A percentile compares a stretch with the other conserved stretches of the same genome.
These are phyloP conservation scores for Caenorhabditis parvicauda DNA, from an alignment of 2,888 invertebrate genomes.

Conservation along the genomic window DNA sequence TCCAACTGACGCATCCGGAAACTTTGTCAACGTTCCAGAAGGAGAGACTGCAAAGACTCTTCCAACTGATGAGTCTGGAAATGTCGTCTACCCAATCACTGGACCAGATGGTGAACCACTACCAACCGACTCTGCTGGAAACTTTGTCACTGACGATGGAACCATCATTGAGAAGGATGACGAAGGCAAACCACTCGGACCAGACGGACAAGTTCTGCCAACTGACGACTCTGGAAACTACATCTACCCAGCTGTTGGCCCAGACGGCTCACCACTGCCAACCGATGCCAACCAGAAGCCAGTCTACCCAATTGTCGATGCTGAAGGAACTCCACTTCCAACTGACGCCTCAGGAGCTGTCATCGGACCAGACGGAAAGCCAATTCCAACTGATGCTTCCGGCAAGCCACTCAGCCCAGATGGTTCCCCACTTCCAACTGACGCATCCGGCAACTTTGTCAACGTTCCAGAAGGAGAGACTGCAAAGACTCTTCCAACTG, in stretches of 20 bases:
- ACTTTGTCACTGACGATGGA: slow-evolving; percentile 14
- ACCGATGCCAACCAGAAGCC: slow-evolving; percentile 10
- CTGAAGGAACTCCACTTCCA: slow-evolving; percentile 30
- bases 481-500: slow-evolving; percentile 10
- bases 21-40: slow-evolving; percentile 25
- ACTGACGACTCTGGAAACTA: slow-evolving; percentile 20
- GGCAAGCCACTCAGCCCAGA: slow-evolving; percentile 18
- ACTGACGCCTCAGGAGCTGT: slow-evolving; percentile 16
- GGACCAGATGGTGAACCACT: slow-evolving; percentile 7
- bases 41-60: slow-evolving; percentile 1
- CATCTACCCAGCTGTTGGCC: slow-evolving; percentile 25
- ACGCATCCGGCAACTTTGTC: slow-evolving; percentile 2
- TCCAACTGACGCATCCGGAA: slow-evolving; percentile 37
- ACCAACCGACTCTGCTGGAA: slow-evolving; percentile 12
- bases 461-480: slow-evolving; percentile 1
- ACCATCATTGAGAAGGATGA: slow-evolving; percentile 10
- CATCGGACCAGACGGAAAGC: slow-evolving; percentile 16
- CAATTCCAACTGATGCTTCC: slow-evolving; percentile 14
- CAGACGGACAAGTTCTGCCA: slow-evolving; percentile 22
- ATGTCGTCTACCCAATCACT: slow-evolving; percentile 13
- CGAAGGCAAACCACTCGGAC: slow-evolving; percentile 16
- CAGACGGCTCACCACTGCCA: slow-evolving; percentile 20
- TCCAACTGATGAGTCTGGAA: slow-evolving; percentile 15
- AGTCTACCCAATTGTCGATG: slow-evolving; percentile 22
- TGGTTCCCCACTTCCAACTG: slow-evolving; percentile 22